Percentiles rank a stretch among this genome's conserved stretches.
These are phyloP conservation scores for Erebia epiphron DNA, from an alignment of 2,888 invertebrate genomes.

Conservation along the genomic window DNA sequence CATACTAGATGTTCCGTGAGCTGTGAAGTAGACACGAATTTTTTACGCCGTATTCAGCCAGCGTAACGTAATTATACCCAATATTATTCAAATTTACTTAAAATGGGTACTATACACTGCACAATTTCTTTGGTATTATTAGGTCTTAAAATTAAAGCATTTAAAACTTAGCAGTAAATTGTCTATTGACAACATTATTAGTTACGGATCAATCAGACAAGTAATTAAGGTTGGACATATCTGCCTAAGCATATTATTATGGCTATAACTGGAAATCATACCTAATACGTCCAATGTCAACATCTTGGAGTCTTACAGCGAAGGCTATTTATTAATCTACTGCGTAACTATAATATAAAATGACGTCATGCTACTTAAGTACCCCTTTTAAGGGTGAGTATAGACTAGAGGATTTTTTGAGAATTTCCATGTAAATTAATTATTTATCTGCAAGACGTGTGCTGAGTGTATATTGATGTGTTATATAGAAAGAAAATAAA, in stretches of 20 bases:
- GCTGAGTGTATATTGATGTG: no score
- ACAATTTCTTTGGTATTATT: background rate
- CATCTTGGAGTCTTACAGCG: background rate
- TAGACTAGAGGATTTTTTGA: background rate
- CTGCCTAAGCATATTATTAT: slow-evolving; percentile 7
- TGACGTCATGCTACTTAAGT: background rate
- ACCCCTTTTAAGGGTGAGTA: background rate
- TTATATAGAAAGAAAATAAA: no score
- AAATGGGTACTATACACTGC: background rate
- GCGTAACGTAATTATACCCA: slow-evolving; percentile 27
- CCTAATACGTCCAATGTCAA: slow-evolving; percentile 17
- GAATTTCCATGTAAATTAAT: no score
- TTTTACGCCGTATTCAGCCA: slow-evolving; percentile 33
- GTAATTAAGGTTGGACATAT: background rate
- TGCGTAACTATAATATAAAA: background rate
- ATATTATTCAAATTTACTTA: slow-evolving; percentile 11
- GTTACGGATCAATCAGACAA: slow-evolving; percentile 2
- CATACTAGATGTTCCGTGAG: slow-evolving; percentile 26
- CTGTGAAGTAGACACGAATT: slow-evolving; percentile 36
- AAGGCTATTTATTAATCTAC: background rate
- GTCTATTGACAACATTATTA: background rate
- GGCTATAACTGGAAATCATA: slow-evolving; percentile 14
- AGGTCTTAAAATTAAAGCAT: background rate
- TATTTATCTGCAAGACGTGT: no score
- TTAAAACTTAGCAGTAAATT: background rate